A percentile compares a stretch with the other conserved stretches of the same genome.
Evolutionary conservation across 2,797 vertebrate genomes (phyloP).

Genomic region (Trachops cirrhosus): DNA sequence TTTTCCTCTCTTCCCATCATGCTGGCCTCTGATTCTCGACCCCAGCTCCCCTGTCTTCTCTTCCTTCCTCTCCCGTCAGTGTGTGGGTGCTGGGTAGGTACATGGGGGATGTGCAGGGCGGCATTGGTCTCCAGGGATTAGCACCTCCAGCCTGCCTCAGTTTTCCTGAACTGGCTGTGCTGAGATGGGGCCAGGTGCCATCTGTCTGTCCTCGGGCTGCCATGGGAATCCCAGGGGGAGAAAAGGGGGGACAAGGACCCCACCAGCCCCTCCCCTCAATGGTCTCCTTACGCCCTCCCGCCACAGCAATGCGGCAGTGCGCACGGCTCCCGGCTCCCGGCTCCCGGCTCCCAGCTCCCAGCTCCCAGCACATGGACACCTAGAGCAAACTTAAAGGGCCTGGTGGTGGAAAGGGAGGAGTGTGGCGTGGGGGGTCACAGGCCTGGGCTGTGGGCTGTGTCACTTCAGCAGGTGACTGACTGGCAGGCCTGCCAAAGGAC

Average conservation of each 20-base stretch:
- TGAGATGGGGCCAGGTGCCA: not conserved
- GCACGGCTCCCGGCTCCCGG: not conserved
- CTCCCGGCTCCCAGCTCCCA: not conserved
- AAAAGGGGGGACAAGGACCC: not conserved
- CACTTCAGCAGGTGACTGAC: not conserved
- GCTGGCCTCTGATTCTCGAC: not conserved
- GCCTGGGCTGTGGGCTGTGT: not conserved
- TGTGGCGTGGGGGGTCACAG: not conserved
- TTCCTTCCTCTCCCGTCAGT: not conserved
- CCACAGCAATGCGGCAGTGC: too few species aligned
- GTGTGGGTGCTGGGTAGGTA: not conserved
- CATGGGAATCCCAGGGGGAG: not conserved
- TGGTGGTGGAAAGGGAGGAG: fast-evolving
- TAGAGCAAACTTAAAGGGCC: too few species aligned
- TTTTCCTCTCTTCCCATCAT: too few species aligned
- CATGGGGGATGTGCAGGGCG: not conserved
- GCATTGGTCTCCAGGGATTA: not conserved
- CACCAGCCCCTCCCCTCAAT: not conserved
- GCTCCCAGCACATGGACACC: not conserved
- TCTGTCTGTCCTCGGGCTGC: not conserved
- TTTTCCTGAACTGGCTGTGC: not conserved
- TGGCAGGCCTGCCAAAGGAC: not conserved
- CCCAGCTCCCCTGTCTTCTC: not conserved
- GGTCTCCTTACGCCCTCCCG: not conserved
- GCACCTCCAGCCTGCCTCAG: not conserved